phyloP scores from a whole-genome alignment of 2,113 vertebrate genomes.

The Phasianus colchicus region DNA sequence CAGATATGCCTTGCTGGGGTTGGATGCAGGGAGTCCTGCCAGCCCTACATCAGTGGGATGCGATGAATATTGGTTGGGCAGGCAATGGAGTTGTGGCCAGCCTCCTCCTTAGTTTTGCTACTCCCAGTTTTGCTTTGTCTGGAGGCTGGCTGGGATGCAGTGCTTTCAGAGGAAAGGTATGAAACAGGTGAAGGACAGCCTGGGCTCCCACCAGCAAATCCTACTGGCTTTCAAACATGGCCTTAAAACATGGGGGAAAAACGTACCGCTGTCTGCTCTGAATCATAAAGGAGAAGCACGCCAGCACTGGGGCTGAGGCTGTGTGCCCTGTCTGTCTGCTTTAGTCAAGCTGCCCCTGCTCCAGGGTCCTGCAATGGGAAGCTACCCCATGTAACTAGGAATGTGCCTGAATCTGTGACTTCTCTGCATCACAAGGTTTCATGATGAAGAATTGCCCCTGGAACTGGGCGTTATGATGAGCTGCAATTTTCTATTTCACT shows the following conservation, averaged over 20 bases:
- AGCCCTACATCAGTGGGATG: background rate
- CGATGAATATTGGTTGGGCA: background rate
- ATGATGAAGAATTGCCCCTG: background rate
- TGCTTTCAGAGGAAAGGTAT: background rate
- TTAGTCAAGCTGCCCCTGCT: background rate
- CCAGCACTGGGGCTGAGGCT: background rate
- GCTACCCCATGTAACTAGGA: too few species aligned
- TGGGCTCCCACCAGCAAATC: constrained; percentile 13
- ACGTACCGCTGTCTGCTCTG: constrained; percentile 48
- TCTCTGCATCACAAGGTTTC: too few species aligned
- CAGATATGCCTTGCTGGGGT: background rate
- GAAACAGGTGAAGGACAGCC: constrained; percentile 23
- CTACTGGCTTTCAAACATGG: constrained; percentile 50
- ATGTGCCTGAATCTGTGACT: background rate
- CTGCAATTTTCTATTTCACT: background rate
- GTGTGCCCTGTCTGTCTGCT: background rate
- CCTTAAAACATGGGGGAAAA: constrained; percentile 28
- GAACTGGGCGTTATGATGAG: background rate
- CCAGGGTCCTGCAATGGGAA: background rate
- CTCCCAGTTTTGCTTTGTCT: constrained; percentile 8
- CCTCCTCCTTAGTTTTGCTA: background rate
- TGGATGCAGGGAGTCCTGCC: background rate
- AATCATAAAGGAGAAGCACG: constrained; percentile 32
- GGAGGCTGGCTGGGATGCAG: background rate
- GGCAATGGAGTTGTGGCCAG: constrained; percentile 4